Evolutionary conservation across 2,888 invertebrate genomes (phyloP), one percentile per base, ranked within the genome.

Genomic region (Hyles lineata): DNA sequence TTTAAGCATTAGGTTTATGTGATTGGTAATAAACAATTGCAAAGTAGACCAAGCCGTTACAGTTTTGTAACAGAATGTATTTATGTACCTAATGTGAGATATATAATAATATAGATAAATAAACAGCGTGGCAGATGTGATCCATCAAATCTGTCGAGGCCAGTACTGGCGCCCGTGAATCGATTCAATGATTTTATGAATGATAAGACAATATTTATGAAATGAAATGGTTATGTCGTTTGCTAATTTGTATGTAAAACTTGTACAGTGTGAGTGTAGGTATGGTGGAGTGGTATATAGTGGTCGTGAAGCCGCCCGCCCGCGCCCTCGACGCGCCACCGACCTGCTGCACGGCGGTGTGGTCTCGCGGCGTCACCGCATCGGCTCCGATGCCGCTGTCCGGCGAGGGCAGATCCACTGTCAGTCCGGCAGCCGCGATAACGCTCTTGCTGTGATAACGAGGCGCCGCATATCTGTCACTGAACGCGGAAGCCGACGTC

Each of bases 381-480:
- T 98, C 98, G 59, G 98, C 98, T 78, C 99, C 99, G 87, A 99
- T 99, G 78, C 99, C 99, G 88, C 98, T 98, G 95, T 99, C 99
- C 43, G 98, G 98, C 83, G 98, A 98, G 43, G 99, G 98, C 88
- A 99, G 96, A 94, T 99, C 99, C 87, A 98, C 98, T 71, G 98
- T 98, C 81, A 98, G 96, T 62, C 98, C 98, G 78, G 97, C 97
- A 74, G 96, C 96, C 71, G 96, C 96, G 86, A 97, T 96, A 87
- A 96, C 95, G 86, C 96, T 95, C 94, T 97, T 95, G 87, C 96
- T 96, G 86, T 97, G 97, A 91, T 97, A 97, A 79, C 96, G 95
- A 83, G 96, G 96, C 58, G 96, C 95, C 67, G 96, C 96, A 85
- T 97, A 97, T 80, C 97, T 93, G 86, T 97, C 96, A 79, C 96